These are phyloP conservation scores for Lepus americanus DNA, from an alignment of 2,113 vertebrate genomes.

Conservation along the genomic window DNA sequence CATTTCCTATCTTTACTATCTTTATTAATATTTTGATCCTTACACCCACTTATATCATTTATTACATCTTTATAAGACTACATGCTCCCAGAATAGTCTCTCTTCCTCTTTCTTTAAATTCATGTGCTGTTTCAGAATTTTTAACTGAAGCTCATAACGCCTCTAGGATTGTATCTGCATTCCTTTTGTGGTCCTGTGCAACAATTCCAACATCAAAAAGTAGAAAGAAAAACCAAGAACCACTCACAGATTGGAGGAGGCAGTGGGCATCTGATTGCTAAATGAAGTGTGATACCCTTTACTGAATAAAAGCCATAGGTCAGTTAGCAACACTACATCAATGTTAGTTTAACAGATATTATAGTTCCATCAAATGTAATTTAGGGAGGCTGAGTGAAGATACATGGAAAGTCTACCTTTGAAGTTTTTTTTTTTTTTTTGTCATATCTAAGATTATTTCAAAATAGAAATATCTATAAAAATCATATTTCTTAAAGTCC, in stretches of 20 bases:
- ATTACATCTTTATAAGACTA: not conserved
- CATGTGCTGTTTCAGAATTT: not conserved
- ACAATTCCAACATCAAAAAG: not conserved
- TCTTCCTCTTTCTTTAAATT: not conserved
- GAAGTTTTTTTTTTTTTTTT: not conserved
- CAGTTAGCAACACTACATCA: not conserved
- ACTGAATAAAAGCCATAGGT: not conserved
- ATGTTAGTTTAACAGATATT: not conserved
- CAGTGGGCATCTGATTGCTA: not conserved
- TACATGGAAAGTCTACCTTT: not conserved
- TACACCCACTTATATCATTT: not conserved
- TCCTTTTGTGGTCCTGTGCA: not conserved
- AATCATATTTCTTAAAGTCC: not conserved
- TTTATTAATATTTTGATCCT: not conserved
- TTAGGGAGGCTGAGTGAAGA: not conserved
- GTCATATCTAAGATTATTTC: not conserved
- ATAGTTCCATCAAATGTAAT: not conserved
- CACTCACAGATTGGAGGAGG: not conserved
- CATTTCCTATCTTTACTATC: not conserved
- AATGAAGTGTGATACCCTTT: not conserved
- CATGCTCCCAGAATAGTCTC: not conserved
- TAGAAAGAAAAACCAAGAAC: not conserved
- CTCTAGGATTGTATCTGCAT: not conserved
- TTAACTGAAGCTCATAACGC: not conserved
- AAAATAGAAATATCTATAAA: not conserved